Percentiles rank a stretch among this genome's conserved stretches.
phyloP scores from a whole-genome alignment of 2,888 invertebrate genomes.

The Eudasyphora cyanicolor region DNA sequence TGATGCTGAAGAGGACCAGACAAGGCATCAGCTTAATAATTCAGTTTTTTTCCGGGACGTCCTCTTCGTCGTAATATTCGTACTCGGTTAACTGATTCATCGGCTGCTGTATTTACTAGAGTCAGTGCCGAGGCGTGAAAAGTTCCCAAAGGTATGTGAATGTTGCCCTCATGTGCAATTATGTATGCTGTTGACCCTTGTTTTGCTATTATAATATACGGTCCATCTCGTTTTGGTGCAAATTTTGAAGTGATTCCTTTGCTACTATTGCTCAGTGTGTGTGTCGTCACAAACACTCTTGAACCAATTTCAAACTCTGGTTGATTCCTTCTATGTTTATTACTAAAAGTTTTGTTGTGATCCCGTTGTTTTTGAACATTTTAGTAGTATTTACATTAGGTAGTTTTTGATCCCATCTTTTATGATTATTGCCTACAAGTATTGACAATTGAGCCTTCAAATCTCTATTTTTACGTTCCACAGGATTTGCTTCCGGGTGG shows the following conservation, averaged over 20 bases:
- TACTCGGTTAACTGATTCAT: slow-evolving; percentile 12
- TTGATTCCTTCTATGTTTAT: slow-evolving; percentile 44
- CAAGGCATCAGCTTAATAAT: slow-evolving; percentile 17
- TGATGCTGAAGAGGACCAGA: slow-evolving; percentile 37
- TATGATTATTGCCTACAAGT: slow-evolving; percentile 13
- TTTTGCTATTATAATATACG: slow-evolving; percentile 66
- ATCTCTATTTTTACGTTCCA: not conserved
- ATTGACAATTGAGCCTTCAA: not conserved
- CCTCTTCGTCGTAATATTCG: slow-evolving; percentile 26
- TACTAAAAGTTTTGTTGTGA: too few relatives aligned
- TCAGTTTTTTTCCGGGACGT: slow-evolving; percentile 28
- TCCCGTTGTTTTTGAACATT: too few relatives aligned
- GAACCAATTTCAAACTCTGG: slow-evolving; percentile 67
- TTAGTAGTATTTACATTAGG: slow-evolving; percentile 68
- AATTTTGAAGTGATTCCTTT: slow-evolving; percentile 69
- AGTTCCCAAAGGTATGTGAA: not conserved
- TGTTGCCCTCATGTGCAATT: slow-evolving; percentile 19
- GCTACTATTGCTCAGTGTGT: slow-evolving; percentile 67
- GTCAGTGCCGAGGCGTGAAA: slow-evolving; percentile 40
- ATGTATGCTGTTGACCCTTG: slow-evolving; percentile 63
- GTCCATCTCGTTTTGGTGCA: slow-evolving; percentile 72
- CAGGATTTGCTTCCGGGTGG: not conserved
- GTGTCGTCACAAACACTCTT: slow-evolving; percentile 66
- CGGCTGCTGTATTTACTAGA: not conserved
- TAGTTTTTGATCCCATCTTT: slow-evolving; percentile 65